Conservation (phyloP, 2,797 vertebrate genomes). For the Bradypodion pumilum region DNA sequence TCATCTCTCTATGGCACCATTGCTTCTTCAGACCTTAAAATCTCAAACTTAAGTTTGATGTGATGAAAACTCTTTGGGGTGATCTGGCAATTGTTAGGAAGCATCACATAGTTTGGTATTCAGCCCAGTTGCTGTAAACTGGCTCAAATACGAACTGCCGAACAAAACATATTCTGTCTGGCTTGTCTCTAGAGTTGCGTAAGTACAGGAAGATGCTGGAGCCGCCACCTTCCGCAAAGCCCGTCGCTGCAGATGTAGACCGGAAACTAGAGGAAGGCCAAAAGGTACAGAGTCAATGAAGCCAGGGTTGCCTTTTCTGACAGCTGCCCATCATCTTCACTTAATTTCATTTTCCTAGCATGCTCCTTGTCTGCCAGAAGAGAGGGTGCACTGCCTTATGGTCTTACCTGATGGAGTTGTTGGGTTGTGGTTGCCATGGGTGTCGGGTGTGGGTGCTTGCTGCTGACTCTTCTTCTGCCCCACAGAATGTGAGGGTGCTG, state of each 20-base stretch:
- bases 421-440: background rate
- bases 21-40: no score
- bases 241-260: conserved; percentile 82
- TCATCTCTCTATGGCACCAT: background rate
- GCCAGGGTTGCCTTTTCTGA: background rate
- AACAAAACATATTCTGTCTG: background rate
- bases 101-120: background rate
- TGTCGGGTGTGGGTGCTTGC: conserved; percentile 14
- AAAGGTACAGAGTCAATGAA: conserved; percentile 75
- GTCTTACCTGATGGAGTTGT: no score
- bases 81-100: background rate
- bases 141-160: background rate
- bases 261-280: conserved; percentile 93
- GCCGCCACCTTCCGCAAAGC: conserved; percentile 76
- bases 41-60: background rate
- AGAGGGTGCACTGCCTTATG: no score
- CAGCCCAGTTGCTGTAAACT: background rate
- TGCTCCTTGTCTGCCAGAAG: background rate
- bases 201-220: conserved; percentile 82
- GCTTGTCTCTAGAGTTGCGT: conserved; percentile 78
- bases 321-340: background rate
- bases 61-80: background rate
- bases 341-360: background rate
- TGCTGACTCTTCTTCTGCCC: conserved; percentile 7
- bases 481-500: conserved; percentile 87